A percentile compares a stretch with the other conserved stretches of the same genome.
Conservation (phyloP, 2,113 vertebrate species). For the Eudyptes chrysolophus region DNA sequence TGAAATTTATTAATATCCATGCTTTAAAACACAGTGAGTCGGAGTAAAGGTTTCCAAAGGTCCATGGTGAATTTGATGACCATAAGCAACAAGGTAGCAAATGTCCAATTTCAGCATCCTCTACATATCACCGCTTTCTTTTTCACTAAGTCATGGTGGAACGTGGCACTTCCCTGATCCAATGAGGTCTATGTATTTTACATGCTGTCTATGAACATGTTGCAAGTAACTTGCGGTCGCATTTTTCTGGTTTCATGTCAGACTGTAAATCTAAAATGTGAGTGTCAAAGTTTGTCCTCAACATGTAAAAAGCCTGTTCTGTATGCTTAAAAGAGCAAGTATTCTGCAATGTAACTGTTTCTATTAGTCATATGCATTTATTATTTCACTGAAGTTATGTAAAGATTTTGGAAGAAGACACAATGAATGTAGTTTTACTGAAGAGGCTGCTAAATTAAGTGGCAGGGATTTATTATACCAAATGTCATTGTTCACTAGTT, state of each 20-base stretch:
- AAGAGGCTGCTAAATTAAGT: neutral
- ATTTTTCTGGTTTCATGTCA: neutral
- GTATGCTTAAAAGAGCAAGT: neutral
- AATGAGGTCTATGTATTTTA: neutral
- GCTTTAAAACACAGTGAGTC: neutral
- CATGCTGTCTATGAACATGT: neutral
- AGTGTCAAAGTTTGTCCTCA: neutral
- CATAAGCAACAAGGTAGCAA: neutral
- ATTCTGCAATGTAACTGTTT: neutral
- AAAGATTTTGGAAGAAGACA: neutral
- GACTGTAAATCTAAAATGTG: neutral
- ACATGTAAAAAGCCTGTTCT: neutral
- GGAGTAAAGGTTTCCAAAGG: neutral
- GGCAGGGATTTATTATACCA: neutral
- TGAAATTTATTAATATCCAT: neutral
- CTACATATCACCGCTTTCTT: neutral
- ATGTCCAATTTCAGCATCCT: neutral
- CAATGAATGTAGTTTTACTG: neutral
- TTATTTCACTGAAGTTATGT: neutral
- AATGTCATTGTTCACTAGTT: neutral
- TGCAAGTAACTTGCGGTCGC: neutral
- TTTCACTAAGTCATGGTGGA: neutral
- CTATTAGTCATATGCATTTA: neutral
- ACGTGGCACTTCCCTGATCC: neutral
- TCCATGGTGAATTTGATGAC: neutral